Percentiles rank a stretch among this genome's conserved stretches.
Evolutionary conservation across 2,797 vertebrate species (phyloP).

Genomic region (Diplodus sargus): DNA sequence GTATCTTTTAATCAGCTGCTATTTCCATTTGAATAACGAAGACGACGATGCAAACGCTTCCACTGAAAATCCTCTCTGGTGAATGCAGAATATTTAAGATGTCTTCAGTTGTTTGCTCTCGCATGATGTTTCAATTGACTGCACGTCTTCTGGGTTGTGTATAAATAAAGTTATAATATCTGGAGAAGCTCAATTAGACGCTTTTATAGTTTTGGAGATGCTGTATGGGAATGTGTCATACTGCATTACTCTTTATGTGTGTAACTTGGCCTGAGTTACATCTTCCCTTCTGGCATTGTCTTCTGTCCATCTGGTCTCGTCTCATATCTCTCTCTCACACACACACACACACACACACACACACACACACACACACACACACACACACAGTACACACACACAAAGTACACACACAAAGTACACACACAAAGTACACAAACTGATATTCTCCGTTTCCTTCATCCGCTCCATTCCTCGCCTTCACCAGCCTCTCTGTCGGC

Average conservation of each 20-base stretch:
- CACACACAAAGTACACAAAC: neutral
- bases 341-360: neutral
- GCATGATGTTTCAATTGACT: neutral
- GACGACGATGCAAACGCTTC: conserved; percentile 20
- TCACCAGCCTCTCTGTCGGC: neutral
- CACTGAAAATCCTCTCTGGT: conserved; percentile 6
- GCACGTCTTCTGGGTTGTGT: neutral
- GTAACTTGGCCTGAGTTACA: conserved; percentile 11
- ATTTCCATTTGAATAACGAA: conserved; percentile 2
- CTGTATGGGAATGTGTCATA: conserved; percentile 15
- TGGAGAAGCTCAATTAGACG: neutral
- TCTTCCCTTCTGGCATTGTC: conserved; percentile 46
- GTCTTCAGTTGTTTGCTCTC: neutral
- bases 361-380: too few relatives aligned
- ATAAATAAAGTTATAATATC: neutral
- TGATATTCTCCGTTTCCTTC: neutral
- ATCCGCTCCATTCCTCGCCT: conserved; percentile 1
- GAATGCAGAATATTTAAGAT: conserved; percentile 9
- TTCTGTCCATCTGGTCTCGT: conserved; percentile 50
- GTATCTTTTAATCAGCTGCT: neutral
- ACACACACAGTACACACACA: neutral
- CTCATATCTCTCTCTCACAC: conserved; percentile 8
- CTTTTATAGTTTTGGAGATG: neutral
- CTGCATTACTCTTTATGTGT: conserved; percentile 18
- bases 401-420: too few relatives aligned